Conservation (phyloP, 2,888 invertebrate genomes). For the Lochmaea crataegi region DNA sequence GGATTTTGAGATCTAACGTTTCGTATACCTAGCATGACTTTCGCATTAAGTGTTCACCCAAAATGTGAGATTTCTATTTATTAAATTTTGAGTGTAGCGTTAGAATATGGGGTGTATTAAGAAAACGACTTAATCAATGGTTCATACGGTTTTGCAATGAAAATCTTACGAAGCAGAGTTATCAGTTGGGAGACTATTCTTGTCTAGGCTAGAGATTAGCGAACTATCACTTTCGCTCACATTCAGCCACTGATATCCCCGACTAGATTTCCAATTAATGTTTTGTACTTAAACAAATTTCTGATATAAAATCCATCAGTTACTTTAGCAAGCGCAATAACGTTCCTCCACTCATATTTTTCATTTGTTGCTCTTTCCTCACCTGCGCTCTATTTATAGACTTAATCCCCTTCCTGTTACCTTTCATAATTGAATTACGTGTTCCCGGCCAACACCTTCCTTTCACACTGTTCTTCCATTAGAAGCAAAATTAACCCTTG, state of each 20-base stretch:
- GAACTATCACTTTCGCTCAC: no score
- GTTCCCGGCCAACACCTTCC: conserved; percentile 22
- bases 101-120: no score
- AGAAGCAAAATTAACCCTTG: conserved; percentile 21
- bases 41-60: not conserved
- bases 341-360: not conserved
- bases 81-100: no score
- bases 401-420: conserved; percentile 6
- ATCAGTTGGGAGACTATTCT: no score
- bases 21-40: not conserved
- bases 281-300: not conserved
- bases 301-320: not conserved
- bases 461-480: conserved; percentile 28
- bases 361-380: not conserved
- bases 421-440: conserved; percentile 24
- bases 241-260: no score
- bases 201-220: no score
- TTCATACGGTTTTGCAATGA: no score
- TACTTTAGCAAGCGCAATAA: not conserved
- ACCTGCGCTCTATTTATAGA: conserved; percentile 18
- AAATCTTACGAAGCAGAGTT: no score
- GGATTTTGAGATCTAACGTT: not conserved
- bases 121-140: no score
- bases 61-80: no score
- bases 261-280: no score